Percentiles rank a stretch among this genome's conserved stretches.
phyloP scores from a whole-genome alignment of 2,888 invertebrate genomes.

The Chaetogeoica ovagalla region DNA sequence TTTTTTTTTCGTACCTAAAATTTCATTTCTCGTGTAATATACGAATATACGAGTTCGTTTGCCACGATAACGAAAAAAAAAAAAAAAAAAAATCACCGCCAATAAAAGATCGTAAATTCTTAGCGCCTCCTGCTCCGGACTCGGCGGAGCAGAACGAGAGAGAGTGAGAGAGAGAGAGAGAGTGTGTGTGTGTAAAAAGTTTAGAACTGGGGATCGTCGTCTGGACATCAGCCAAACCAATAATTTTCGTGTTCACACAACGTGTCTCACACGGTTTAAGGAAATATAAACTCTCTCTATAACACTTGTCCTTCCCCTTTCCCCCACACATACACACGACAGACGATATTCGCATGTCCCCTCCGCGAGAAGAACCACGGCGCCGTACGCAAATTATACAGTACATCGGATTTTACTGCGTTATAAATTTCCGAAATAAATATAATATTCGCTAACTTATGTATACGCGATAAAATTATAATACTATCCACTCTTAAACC shows the following conservation, averaged over 20 bases:
- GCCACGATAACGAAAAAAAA: neutral
- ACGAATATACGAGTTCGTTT: slow-evolving; percentile 6
- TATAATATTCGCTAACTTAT: slow-evolving; percentile 7
- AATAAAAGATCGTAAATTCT: slow-evolving; percentile 48
- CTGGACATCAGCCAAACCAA: slow-evolving; percentile 48
- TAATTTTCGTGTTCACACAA: slow-evolving; percentile 46
- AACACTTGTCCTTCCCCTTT: neutral
- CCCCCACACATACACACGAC: no score
- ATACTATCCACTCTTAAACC: neutral
- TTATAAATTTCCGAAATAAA: slow-evolving; percentile 26
- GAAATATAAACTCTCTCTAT: slow-evolving; percentile 2
- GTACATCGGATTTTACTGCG: slow-evolving; percentile 40
- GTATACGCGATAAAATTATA: neutral
- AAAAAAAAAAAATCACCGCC: slow-evolving; percentile 31
- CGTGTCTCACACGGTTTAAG: slow-evolving; percentile 14
- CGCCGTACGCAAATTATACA: slow-evolving; percentile 38
- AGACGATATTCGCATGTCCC: slow-evolving; percentile 34
- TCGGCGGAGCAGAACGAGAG: neutral
- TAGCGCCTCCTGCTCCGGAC: slow-evolving; percentile 40
- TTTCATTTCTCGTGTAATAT: neutral
- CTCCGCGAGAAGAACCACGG: slow-evolving; percentile 21
- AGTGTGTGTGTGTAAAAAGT: no score
- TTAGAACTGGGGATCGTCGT: slow-evolving; percentile 1
- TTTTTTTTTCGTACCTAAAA: neutral
- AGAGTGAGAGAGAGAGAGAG: neutral